Evolutionary conservation across 2,113 vertebrate species (phyloP).

Genomic region (Catagonus wagneri): DNA sequence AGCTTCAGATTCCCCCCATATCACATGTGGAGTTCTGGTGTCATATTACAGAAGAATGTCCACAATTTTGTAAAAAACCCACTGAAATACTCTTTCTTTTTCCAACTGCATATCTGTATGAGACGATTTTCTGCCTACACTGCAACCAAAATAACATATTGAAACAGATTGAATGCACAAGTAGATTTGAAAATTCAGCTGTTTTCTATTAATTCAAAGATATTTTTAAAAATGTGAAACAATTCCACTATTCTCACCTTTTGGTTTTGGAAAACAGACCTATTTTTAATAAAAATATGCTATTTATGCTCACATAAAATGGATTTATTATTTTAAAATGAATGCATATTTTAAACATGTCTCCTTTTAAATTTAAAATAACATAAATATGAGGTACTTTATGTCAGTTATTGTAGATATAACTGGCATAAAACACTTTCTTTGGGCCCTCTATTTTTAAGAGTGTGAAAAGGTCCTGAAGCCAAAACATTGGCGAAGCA

Average conservation of each 20-base stretch:
- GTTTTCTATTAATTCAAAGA: not conserved
- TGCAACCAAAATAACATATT: not conserved
- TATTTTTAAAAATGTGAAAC: not conserved
- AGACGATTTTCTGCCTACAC: not conserved
- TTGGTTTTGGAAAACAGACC: not conserved
- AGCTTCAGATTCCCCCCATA: not conserved
- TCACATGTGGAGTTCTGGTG: not conserved
- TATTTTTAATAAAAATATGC: conserved; percentile 11
- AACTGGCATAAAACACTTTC: not conserved
- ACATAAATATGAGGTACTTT: not conserved
- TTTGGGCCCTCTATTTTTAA: not conserved
- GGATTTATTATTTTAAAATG: not conserved
- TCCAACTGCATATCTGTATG: not conserved
- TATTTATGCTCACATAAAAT: not conserved
- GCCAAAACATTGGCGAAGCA: not conserved
- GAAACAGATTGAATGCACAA: not conserved
- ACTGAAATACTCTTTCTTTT: not conserved
- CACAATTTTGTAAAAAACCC: not conserved
- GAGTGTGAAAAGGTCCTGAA: not conserved
- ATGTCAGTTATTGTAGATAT: not conserved
- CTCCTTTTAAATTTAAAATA: not conserved
- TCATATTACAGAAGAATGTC: not conserved
- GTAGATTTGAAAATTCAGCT: not conserved
- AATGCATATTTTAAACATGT: not conserved
- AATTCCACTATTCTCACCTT: not conserved